These are phyloP conservation scores for Herpetotheres cachinnans DNA, from an alignment of 2,113 vertebrate species.

Conservation along the genomic window DNA sequence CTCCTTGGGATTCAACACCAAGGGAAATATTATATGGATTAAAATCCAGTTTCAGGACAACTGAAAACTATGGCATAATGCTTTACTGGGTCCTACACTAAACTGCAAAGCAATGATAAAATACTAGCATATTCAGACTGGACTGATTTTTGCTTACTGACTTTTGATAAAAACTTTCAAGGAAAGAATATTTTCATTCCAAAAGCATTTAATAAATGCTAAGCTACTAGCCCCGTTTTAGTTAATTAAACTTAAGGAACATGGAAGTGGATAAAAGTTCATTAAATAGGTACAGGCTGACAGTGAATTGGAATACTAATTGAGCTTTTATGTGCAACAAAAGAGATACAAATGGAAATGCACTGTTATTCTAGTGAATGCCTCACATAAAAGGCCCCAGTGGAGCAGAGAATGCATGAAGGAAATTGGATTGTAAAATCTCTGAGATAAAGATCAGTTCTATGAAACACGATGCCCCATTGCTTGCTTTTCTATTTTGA, in stretches of 20 bases:
- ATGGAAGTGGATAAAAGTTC: conserved; percentile 72
- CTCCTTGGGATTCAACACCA: background rate
- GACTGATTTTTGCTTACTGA: background rate
- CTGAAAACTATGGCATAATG: background rate
- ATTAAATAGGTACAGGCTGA: conserved; percentile 61
- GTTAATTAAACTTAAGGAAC: conserved; percentile 77
- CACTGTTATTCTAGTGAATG: conserved; percentile 16
- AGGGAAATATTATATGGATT: background rate
- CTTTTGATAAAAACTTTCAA: conserved; percentile 45
- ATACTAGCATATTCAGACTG: background rate
- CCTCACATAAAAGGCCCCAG: conserved; percentile 30
- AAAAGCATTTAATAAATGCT: conserved; percentile 52
- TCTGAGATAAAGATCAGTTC: conserved; percentile 48
- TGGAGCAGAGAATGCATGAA: conserved; percentile 17
- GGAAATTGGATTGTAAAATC: conserved; percentile 57
- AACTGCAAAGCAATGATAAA: background rate
- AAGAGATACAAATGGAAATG: conserved; percentile 45
- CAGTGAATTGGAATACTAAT: conserved; percentile 66
- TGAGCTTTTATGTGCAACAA: conserved; percentile 61
- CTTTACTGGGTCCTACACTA: background rate
- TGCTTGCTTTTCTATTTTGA: conserved; percentile 54
- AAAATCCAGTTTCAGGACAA: background rate
- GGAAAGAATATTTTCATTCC: conserved; percentile 60
- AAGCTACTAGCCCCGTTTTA: conserved; percentile 63
- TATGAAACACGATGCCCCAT: conserved; percentile 43